Conservation (phyloP, 1,140 invertebrate genomes). For the Polypedilum vanderplanki region DNA sequence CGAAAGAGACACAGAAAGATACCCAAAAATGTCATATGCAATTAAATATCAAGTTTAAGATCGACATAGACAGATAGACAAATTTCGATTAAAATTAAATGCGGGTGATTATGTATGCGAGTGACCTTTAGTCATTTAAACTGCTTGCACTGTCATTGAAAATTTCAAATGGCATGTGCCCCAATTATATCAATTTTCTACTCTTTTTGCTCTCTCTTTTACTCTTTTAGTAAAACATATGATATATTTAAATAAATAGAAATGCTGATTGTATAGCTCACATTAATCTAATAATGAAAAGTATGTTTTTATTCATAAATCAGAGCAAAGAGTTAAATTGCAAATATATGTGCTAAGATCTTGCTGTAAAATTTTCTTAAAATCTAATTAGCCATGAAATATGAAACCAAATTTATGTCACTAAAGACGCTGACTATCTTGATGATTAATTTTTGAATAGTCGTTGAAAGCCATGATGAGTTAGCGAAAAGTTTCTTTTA, state of each 20-base stretch:
- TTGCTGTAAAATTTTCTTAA: neutral
- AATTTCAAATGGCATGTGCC: too few relatives aligned
- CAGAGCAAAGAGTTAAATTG: too few relatives aligned
- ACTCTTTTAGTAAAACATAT: neutral
- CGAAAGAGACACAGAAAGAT: neutral
- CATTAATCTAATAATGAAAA: neutral
- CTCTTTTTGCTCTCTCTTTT: too few relatives aligned
- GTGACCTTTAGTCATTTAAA: neutral
- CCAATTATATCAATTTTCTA: too few relatives aligned
- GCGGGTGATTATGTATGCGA: neutral
- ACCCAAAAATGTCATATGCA: neutral
- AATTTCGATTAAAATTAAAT: neutral
- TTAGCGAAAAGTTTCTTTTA: neutral
- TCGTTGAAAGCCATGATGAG: neutral
- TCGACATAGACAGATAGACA: neutral
- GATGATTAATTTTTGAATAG: slow-evolving; percentile 3
- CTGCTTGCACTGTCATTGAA: neutral
- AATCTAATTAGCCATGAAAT: slow-evolving; percentile 12
- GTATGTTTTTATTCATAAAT: neutral
- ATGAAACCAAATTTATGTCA: neutral
- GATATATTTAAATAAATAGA: neutral
- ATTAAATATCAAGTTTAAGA: neutral
- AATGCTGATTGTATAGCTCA: neutral
- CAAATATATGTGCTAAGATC: too few relatives aligned
- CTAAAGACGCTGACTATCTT: neutral